These are phyloP conservation scores for Lipophrys pholis DNA, from an alignment of 2,113 vertebrate species.

Conservation along the genomic window DNA sequence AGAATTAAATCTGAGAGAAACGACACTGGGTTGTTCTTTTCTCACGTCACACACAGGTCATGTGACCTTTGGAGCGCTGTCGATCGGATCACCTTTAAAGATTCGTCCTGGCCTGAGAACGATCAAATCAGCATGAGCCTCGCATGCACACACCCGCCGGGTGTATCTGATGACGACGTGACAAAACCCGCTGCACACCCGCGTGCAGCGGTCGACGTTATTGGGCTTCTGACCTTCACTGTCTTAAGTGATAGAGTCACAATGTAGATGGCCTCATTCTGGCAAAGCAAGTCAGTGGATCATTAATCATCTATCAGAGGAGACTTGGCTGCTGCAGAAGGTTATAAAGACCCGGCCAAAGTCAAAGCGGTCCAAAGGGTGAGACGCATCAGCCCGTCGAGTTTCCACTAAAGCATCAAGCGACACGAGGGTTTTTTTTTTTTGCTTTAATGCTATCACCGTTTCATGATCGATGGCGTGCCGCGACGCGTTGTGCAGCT, in stretches of 20 bases:
- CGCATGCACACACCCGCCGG: no score
- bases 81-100: no score
- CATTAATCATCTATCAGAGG: slow-evolving; percentile 66
- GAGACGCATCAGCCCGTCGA: slow-evolving; percentile 38
- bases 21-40: no score
- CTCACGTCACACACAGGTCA: no score
- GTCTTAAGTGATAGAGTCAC: slow-evolving; percentile 66
- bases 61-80: no score
- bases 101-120: no score
- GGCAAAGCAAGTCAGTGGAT: slow-evolving; percentile 49
- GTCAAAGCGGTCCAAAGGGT: slow-evolving; percentile 13
- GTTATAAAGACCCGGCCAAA: slow-evolving; percentile 52
- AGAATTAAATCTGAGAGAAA: no score
- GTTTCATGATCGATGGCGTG: slow-evolving; percentile 16
- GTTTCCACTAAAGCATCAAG: no score
- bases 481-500: slow-evolving; percentile 12
- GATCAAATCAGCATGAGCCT: no score
- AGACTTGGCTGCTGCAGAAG: slow-evolving; percentile 56
- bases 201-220: slow-evolving; percentile 6
- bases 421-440: no score
- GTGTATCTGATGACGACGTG: neutral
- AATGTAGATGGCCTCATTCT: slow-evolving; percentile 57
- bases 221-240: slow-evolving; percentile 61
- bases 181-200: neutral
- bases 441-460: slow-evolving; percentile 4